Evolutionary conservation across 1,140 invertebrate species (phyloP).

Genomic region (Saxidomus purpurata): DNA sequence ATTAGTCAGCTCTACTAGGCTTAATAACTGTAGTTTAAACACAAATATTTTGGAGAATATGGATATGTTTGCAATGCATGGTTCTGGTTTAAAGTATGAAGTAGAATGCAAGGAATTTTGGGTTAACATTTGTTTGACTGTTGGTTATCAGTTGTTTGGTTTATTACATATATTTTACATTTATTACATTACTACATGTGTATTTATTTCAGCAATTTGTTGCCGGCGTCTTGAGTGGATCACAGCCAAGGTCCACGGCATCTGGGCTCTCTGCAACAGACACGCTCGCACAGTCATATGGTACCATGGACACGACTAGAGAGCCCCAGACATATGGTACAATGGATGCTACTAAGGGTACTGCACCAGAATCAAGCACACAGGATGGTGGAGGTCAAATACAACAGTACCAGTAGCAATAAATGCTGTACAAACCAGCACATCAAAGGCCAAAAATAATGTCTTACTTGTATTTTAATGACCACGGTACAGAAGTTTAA

Average conservation of each 20-base stretch:
- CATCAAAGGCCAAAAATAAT: neutral
- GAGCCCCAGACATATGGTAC: slow-evolving; percentile 12
- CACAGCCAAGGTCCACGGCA: neutral
- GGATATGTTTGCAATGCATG: too few relatives aligned
- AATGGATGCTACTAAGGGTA: neutral
- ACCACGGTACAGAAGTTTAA: too few relatives aligned
- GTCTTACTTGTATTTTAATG: too few relatives aligned
- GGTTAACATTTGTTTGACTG: too few relatives aligned
- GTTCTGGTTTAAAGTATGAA: too few relatives aligned
- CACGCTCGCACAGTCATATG: slow-evolving; percentile 56
- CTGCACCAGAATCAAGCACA: neutral
- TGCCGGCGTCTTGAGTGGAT: slow-evolving; percentile 21
- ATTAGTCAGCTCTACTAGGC: too few relatives aligned
- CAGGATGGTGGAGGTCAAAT: neutral
- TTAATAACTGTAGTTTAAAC: too few relatives aligned
- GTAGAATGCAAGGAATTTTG: too few relatives aligned
- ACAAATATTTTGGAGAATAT: too few relatives aligned
- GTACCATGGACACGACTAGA: slow-evolving; percentile 48
- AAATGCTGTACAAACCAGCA: neutral
- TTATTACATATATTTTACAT: too few relatives aligned
- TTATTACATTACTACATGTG: too few relatives aligned
- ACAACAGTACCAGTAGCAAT: neutral
- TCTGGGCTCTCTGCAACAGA: slow-evolving; percentile 23
- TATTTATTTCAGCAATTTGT: slow-evolving; percentile 60
- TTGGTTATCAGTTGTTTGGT: too few relatives aligned